Conservation (phyloP, 1,140 invertebrate genomes). For the Hypothenemus hampei region DNA sequence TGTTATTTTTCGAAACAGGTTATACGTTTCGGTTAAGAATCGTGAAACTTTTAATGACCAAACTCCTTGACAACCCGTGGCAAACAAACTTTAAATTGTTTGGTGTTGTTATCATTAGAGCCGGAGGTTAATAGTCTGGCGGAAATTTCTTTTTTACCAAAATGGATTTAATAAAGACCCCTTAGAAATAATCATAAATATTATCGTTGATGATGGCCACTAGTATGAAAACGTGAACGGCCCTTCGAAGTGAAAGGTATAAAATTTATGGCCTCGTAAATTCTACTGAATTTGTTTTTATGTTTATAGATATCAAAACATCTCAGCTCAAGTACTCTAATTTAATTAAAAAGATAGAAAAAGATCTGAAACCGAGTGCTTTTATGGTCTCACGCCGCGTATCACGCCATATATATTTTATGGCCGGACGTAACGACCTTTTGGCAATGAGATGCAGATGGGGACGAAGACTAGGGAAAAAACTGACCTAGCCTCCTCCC, state of each 20-base stretch:
- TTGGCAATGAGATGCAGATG: constrained; percentile 20
- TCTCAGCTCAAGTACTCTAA: constrained; percentile 16
- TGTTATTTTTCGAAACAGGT: neutral
- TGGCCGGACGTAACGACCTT: constrained; percentile 2
- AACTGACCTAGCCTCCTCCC: constrained; percentile 15
- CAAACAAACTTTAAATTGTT: neutral
- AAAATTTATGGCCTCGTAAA: constrained; percentile 18
- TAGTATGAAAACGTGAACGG: too few relatives aligned
- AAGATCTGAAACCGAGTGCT: constrained; percentile 6
- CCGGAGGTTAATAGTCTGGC: neutral
- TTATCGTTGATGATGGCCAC: too few relatives aligned
- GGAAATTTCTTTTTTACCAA: neutral
- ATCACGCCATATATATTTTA: constrained; percentile 24
- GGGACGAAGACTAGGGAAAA: constrained; percentile 13
- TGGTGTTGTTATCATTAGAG: neutral
- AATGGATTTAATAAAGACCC: too few relatives aligned
- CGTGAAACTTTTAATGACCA: neutral
- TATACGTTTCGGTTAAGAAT: neutral
- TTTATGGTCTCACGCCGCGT: constrained; percentile 19
- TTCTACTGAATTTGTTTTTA: constrained; percentile 18
- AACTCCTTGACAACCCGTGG: neutral
- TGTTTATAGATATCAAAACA: constrained; percentile 18
- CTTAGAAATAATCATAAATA: too few relatives aligned
- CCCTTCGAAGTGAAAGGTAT: too few relatives aligned
- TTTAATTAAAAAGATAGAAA: constrained; percentile 22